phyloP scores from a whole-genome alignment of 2,888 invertebrate genomes.

The Brachypterus glaber region DNA sequence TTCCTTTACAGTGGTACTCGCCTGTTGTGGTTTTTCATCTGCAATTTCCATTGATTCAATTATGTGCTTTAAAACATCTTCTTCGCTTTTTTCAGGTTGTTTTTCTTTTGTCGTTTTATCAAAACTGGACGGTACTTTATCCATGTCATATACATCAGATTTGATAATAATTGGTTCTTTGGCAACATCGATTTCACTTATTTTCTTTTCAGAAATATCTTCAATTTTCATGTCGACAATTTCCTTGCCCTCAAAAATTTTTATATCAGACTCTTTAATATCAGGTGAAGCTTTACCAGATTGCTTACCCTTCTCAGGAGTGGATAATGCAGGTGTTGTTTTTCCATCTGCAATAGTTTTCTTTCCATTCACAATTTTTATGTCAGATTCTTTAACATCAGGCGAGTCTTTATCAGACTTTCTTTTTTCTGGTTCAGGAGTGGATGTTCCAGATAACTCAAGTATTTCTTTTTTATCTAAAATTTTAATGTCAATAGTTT shows the following conservation, averaged over 20 bases:
- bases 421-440: slow-evolving; percentile 12
- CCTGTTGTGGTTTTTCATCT: slow-evolving; percentile 3
- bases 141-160: too few species aligned
- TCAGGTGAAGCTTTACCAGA: slow-evolving; percentile 2
- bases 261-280: neutral
- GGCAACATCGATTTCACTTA: slow-evolving; percentile 2
- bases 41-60: slow-evolving; percentile 8
- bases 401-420: neutral
- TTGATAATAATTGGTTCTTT: too few species aligned
- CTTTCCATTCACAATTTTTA: slow-evolving; percentile 4
- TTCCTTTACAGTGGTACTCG: neutral
- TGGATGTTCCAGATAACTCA: slow-evolving; percentile 10
- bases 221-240: slow-evolving; percentile 3
- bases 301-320: neutral
- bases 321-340: too few species aligned
- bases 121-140: too few species aligned
- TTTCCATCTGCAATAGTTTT: slow-evolving; percentile 1
- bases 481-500: too few species aligned
- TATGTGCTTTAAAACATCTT: neutral
- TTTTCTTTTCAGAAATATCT: slow-evolving; percentile 1
- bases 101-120: neutral
- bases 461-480: too few species aligned
- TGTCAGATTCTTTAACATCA: neutral
- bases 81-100: neutral
- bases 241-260: slow-evolving; percentile 4